Conservation (phyloP, 2,113 vertebrate genomes). For the Numida meleagris region DNA sequence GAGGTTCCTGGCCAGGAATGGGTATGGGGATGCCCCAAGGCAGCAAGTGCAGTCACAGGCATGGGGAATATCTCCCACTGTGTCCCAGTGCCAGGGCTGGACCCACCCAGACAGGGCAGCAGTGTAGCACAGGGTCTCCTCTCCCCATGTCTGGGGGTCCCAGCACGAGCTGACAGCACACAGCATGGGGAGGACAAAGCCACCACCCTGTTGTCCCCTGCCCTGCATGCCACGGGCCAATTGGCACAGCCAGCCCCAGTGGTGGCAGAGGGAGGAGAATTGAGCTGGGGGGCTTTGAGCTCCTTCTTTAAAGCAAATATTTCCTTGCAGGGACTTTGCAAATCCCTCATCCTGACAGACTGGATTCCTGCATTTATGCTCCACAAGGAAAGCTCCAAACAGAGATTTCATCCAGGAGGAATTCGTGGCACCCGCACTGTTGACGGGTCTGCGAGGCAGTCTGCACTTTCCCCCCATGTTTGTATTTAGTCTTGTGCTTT, state of each 20-base stretch:
- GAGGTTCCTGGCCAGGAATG: not conserved
- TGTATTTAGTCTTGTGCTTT: not conserved
- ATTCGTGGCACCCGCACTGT: not conserved
- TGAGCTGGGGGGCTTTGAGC: not conserved
- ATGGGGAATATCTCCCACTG: not conserved
- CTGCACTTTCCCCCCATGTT: not conserved
- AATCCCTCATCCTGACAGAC: not conserved
- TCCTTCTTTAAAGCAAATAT: not conserved
- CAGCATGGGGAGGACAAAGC: fast-evolving
- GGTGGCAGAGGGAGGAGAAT: not conserved
- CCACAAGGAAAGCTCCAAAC: not conserved
- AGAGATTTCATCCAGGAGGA: not conserved
- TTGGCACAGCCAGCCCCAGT: fast-evolving
- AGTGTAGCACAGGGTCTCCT: too few species aligned
- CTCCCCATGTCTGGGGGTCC: fast-evolving
- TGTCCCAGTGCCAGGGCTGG: not conserved
- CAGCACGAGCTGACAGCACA: not conserved
- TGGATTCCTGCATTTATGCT: not conserved
- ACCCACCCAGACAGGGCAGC: fast-evolving
- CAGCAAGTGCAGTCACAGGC: not conserved
- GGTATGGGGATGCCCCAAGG: not conserved
- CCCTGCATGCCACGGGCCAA: not conserved
- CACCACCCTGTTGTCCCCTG: not conserved
- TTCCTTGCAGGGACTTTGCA: not conserved
- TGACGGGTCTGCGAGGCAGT: not conserved